Evolutionary conservation across 2,113 vertebrate species (phyloP).

Genomic region (Caloenas nicobarica): DNA sequence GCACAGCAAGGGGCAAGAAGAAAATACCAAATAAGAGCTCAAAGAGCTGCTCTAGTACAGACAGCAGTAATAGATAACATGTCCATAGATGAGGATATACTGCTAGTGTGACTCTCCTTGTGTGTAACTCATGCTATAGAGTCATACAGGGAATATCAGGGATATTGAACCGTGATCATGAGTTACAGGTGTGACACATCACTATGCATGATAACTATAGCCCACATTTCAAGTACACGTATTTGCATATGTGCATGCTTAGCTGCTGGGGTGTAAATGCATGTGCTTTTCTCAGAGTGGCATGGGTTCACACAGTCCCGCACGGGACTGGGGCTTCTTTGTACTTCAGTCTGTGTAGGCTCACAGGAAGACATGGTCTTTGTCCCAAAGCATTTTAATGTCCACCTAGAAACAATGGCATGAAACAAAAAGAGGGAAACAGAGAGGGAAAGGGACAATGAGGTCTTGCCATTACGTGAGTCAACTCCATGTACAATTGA

Average conservation of each 20-base stretch:
- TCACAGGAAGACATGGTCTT: constrained; percentile 57
- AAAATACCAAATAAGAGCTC: neutral
- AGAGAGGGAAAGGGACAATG: constrained; percentile 49
- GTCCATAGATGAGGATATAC: neutral
- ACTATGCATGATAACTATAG: neutral
- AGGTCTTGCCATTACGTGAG: constrained; percentile 11
- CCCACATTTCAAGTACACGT: neutral
- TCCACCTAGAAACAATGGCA: constrained; percentile 51
- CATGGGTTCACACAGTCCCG: neutral
- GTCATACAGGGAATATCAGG: neutral
- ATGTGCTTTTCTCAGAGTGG: neutral
- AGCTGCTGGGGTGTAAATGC: neutral
- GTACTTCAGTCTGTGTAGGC: neutral
- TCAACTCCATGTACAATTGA: constrained; percentile 18
- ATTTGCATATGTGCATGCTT: neutral
- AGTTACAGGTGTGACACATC: neutral
- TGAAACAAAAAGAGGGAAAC: constrained; percentile 57
- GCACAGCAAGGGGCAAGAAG: neutral
- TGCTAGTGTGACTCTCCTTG: neutral
- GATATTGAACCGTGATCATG: neutral
- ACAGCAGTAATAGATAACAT: neutral
- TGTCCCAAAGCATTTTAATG: constrained; percentile 38
- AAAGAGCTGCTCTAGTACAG: neutral
- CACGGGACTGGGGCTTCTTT: neutral
- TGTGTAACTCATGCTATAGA: neutral